Evolutionary conservation across 2,113 vertebrate genomes (phyloP).

Genomic region (Prolemur simus): DNA sequence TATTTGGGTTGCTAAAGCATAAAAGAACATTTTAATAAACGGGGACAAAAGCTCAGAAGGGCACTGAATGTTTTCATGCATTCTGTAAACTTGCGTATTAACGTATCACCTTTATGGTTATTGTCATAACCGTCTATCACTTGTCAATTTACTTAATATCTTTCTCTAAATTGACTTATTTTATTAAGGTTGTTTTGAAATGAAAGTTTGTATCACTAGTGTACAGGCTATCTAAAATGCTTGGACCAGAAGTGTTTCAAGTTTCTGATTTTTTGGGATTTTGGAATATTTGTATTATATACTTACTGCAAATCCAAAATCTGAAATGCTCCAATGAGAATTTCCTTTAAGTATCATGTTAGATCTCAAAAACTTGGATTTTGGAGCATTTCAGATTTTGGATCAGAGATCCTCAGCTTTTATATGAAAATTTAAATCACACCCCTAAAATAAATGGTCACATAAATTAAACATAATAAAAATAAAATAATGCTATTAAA

Average conservation of each 20-base stretch:
- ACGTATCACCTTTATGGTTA: neutral
- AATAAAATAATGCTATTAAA: neutral
- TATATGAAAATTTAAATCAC: neutral
- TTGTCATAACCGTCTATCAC: neutral
- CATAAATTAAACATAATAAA: neutral
- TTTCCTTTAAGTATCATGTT: neutral
- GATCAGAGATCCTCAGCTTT: neutral
- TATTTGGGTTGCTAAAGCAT: neutral
- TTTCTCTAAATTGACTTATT: conserved; percentile 7
- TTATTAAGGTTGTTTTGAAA: conserved; percentile 19
- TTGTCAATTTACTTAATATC: neutral
- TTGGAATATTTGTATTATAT: neutral
- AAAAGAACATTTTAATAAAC: neutral
- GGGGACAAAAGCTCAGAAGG: neutral
- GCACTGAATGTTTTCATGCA: neutral
- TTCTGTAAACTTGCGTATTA: neutral
- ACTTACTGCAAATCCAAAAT: neutral
- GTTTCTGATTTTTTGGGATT: neutral
- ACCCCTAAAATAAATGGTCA: neutral
- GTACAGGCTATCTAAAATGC: neutral
- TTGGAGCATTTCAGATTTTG: neutral
- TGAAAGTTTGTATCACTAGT: neutral
- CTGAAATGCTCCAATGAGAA: neutral
- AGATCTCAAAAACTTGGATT: neutral
- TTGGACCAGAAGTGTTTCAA: neutral